Conservation (phyloP, 2,797 vertebrate species). For the Iguana delicatissima region DNA sequence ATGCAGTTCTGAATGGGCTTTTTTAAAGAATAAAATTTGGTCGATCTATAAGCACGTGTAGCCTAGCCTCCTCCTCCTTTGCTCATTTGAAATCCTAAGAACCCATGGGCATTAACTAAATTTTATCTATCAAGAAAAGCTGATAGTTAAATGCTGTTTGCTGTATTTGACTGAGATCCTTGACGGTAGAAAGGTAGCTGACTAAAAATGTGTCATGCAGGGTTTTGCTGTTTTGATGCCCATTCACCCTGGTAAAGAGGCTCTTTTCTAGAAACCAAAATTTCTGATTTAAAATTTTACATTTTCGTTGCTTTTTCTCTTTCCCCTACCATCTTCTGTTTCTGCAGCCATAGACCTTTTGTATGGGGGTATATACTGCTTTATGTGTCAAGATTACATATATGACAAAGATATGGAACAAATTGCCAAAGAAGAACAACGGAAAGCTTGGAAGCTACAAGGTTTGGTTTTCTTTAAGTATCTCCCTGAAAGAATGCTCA, state of each 20-base stretch:
- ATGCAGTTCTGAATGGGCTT: not conserved
- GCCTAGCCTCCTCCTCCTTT: no score
- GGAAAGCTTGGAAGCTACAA: constrained; percentile 99
- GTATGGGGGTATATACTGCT: constrained; percentile 99
- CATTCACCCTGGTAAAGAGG: not conserved
- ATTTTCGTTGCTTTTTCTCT: not conserved
- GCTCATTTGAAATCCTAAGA: not conserved
- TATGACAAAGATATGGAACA: constrained; percentile 99
- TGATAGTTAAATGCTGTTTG: not conserved
- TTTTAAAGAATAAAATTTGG: no score
- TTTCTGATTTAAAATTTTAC: constrained; percentile 56
- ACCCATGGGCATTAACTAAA: not conserved
- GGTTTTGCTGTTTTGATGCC: not conserved
- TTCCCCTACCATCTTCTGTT: constrained; percentile 58
- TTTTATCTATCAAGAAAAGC: constrained; percentile 4
- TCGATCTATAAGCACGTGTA: no score
- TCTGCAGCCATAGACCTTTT: constrained; percentile 94
- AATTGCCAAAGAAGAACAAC: constrained; percentile 99
- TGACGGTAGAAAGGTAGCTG: not conserved
- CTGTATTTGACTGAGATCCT: not conserved
- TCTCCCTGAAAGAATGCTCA: constrained; percentile 59
- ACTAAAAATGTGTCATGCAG: not conserved
- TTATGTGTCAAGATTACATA: constrained; percentile 99
- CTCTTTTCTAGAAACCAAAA: no score
- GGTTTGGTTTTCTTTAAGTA: constrained; percentile 81